Evolutionary conservation across 2,113 vertebrate species (phyloP), one percentile per base, ranked within the genome.

Genomic region (Meleagris gallopavo): DNA sequence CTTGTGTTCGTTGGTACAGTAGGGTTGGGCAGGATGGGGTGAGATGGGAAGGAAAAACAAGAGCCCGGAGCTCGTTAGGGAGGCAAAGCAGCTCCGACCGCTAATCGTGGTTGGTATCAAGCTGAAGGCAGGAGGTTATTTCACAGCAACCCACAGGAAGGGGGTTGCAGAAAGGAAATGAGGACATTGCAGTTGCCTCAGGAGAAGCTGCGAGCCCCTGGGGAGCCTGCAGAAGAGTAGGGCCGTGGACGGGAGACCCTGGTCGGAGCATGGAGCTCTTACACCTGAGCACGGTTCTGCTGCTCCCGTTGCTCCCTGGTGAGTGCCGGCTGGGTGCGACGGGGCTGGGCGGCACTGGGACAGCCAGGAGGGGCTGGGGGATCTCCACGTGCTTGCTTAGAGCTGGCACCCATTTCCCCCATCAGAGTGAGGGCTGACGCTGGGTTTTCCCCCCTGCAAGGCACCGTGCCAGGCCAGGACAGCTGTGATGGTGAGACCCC

Each of bases 81-180:
- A 86, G 84, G 19, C 0, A 0, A 38, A 0, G 0, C 0, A 0
- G 45, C 50, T 30, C 10, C 34, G 50, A 38, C 0, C 0, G 70
- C 67, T 76, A 30, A 29, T 2, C 1, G 5, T 34, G 0, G 13
- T 55, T 83, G 74, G 61, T 40, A 34, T 0, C 27, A 6, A 70
- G 36, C 55, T 12, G 12, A 30, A 64, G 29, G 52, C 32, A 67
- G 72, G 40, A 82, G 57, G 18, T 48, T 62, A 43, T n/a, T n/a
- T n/a, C 71, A 86, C 40, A 41, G 66, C 16, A 82, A 24, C 61
- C 16, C 62, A 71, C 95, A 92, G 90, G 92, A 92, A 95, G 54
- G 48, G 10, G 10, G 36, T 88, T 4, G 13, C 29, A 43, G 50
- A 75, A 54, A 34, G 73, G 86, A 96, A 92, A 61, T 84, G 88